phyloP scores from a whole-genome alignment of 2,113 vertebrate species.

The Symphodus melops region DNA sequence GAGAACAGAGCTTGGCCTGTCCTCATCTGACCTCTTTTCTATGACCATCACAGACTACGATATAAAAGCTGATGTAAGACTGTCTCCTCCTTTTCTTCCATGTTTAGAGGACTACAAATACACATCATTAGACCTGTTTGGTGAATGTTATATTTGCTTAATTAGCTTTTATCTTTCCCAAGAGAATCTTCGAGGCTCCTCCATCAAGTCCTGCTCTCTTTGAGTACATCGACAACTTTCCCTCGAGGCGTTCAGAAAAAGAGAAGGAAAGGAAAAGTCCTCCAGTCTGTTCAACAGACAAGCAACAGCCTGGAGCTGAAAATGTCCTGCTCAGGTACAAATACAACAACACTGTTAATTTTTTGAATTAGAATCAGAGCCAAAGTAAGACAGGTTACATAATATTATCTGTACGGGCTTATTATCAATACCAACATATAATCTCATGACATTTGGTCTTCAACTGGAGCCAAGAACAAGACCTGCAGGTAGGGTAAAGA shows the following conservation, averaged over 20 bases:
- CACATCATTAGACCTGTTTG: background rate
- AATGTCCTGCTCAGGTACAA: slow-evolving; percentile 80
- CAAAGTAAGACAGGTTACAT: background rate
- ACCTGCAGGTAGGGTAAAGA: too few relatives aligned
- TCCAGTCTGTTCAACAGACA: slow-evolving; percentile 57
- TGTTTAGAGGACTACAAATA: background rate
- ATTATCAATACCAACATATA: too few relatives aligned
- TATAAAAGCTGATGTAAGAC: slow-evolving; percentile 75
- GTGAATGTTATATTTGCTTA: background rate
- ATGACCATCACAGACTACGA: slow-evolving; percentile 85
- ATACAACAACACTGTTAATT: background rate
- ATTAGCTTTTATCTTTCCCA: slow-evolving; percentile 1
- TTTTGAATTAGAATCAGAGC: background rate
- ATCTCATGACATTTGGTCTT: too few relatives aligned
- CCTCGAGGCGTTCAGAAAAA: slow-evolving; percentile 78
- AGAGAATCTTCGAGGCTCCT: slow-evolving; percentile 82
- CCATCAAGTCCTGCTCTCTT: slow-evolving; percentile 71
- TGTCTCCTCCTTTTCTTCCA: background rate
- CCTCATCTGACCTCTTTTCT: slow-evolving; percentile 79
- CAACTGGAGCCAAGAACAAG: too few relatives aligned
- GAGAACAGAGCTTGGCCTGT: slow-evolving; percentile 76
- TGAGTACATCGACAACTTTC: slow-evolving; percentile 81
- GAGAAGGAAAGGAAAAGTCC: slow-evolving; percentile 68
- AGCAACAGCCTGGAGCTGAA: slow-evolving; percentile 49
- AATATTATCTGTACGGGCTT: too few relatives aligned